Base-by-base conservation (phyloP, 1,140 invertebrate genomes). In the Philopotamus ludificatus region DNA sequence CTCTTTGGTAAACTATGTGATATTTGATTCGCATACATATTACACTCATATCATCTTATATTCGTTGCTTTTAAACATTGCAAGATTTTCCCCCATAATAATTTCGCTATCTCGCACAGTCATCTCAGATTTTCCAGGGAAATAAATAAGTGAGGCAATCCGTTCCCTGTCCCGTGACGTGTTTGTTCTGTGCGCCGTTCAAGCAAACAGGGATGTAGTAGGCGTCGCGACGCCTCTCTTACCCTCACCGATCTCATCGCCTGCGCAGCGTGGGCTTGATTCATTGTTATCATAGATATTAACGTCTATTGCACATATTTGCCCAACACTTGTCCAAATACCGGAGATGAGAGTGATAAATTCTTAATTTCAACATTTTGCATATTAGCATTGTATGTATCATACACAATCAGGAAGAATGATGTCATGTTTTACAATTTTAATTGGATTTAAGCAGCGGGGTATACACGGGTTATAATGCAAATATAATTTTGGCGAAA, bases 251-350 rank as follows among this genome's bases (percentile, higher is more conserved):
- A 15, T 8, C 12, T 16, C 15, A 18, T n/a, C 3, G 12, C 7
- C 15, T 39, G 15, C 3, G 10, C 26, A 18, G 25, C 28, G 15
- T 15, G 15, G 16, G 15, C 28, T 10, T 25, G 41, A 21, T 49
- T 49, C 39, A 42, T 42, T 57, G 34, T 42, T 57, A 12, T 25
- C 34, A 21, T 41, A 21, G 28, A 57, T 57, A 57, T 57, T 42
- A 57, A 57, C 54, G 54, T 57, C 42, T 57, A 57, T 57, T 20
- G 54, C 39, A 3, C 34, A 22, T 16, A 21, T 42, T 42, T 55
- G 51, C 50, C 28, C 50, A 26, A 21, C 15, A 21, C 22, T 26
- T 53, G 23, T 53, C 23, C n/a, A 50, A 50, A 50, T 50, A 50
- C 23, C 18, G 21, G 23, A n/a, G 7, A 22, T 12, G 28, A 34